These are phyloP conservation scores for Hephaestus fuliginosus DNA, from an alignment of 2,797 vertebrate genomes.

Conservation along the genomic window DNA sequence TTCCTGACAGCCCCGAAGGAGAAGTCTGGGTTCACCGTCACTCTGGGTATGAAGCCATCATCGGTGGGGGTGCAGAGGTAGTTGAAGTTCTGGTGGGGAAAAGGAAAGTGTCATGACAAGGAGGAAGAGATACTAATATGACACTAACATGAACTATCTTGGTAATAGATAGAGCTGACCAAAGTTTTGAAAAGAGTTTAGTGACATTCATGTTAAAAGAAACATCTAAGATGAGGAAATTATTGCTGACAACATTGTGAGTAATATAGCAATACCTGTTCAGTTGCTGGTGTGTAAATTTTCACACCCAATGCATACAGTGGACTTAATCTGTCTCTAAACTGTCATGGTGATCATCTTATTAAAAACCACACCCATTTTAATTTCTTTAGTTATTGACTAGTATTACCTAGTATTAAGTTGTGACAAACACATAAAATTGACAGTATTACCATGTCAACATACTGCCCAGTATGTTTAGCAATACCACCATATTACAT, in stretches of 20 bases:
- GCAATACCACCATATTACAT: neutral
- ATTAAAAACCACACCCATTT: conserved; percentile 1
- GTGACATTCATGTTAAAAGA: neutral
- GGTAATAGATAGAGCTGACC: neutral
- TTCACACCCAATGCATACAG: neutral
- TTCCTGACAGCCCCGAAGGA: conserved; percentile 86
- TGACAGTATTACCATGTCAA: neutral
- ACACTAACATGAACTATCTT: neutral
- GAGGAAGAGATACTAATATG: neutral
- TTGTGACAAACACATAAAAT: neutral
- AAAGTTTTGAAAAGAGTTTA: neutral
- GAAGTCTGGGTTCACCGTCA: conserved; percentile 87
- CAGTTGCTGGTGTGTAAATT: neutral
- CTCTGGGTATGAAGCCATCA: conserved; percentile 86
- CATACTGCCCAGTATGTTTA: neutral
- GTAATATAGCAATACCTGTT: neutral
- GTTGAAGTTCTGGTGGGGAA: conserved; percentile 85
- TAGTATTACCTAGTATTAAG: neutral
- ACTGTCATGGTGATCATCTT: neutral
- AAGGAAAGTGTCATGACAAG: neutral
- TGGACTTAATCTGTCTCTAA: neutral
- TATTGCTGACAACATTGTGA: neutral
- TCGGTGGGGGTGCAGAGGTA: conserved; percentile 89
- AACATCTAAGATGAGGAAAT: neutral
- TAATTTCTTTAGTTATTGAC: neutral